phyloP scores from a whole-genome alignment of 2,113 vertebrate species.

The Cinclus cinclus region DNA sequence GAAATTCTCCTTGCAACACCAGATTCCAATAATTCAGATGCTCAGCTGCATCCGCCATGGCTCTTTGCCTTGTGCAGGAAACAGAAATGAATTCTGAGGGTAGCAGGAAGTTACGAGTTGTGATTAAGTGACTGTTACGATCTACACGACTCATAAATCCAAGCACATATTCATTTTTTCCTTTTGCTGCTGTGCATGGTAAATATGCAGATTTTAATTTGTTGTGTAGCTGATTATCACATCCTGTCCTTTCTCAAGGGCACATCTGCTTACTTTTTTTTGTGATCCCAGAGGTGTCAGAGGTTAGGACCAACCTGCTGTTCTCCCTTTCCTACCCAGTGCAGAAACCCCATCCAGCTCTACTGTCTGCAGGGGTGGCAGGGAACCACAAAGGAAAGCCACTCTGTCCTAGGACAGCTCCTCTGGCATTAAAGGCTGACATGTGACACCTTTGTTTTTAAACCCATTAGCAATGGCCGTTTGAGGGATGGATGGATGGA shows the following conservation, averaged over 20 bases:
- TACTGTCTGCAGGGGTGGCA: not conserved
- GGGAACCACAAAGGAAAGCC: not conserved
- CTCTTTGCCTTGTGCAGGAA: not conserved
- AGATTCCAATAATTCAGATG: not conserved
- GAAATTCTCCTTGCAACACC: not conserved
- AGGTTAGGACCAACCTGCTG: not conserved
- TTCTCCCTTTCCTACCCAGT: not conserved
- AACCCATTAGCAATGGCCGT: not conserved
- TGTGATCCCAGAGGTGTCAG: not conserved
- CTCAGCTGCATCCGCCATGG: not conserved
- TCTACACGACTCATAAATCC: not conserved
- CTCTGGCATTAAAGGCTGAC: not conserved
- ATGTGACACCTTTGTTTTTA: not conserved
- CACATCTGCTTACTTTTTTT: not conserved
- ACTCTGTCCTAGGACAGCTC: not conserved
- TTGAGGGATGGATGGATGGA: not conserved
- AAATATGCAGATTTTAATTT: not conserved
- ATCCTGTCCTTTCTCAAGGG: not conserved
- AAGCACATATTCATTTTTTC: rapidly evolving
- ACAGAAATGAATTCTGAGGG: not conserved
- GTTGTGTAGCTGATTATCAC: not conserved
- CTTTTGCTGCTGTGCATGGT: not conserved
- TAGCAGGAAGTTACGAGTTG: not conserved
- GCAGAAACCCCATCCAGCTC: not conserved
- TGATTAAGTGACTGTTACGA: not conserved